A percentile compares a stretch with the other conserved stretches of the same genome.
Evolutionary conservation across 2,113 vertebrate genomes (phyloP).

Genomic region (Percina caprodes): DNA sequence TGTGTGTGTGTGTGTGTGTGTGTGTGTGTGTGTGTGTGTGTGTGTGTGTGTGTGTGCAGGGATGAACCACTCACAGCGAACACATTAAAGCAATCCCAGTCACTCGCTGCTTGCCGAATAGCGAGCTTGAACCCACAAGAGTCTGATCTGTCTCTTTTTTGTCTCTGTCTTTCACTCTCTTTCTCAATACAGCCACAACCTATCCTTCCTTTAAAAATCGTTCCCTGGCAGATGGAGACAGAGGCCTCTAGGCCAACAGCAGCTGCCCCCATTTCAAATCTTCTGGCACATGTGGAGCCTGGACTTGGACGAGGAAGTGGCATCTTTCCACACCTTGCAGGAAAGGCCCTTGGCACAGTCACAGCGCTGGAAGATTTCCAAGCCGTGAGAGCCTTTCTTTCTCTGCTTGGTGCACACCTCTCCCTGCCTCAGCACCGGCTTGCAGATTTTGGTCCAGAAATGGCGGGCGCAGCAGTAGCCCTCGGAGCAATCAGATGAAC

Average conservation of each 20-base stretch:
- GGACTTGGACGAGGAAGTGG: slow-evolving; percentile 95
- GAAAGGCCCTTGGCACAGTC: slow-evolving; percentile 96
- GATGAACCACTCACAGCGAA: slow-evolving; percentile 58
- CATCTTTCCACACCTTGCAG: slow-evolving; percentile 99
- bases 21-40: slow-evolving; percentile 8
- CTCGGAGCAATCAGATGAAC: slow-evolving; percentile 93
- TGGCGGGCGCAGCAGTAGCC: slow-evolving; percentile 95
- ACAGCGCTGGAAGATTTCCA: slow-evolving; percentile 96
- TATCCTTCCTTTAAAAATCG: slow-evolving; percentile 57
- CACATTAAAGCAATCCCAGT: slow-evolving; percentile 67
- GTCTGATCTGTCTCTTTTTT: slow-evolving; percentile 73
- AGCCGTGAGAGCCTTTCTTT: slow-evolving; percentile 93
- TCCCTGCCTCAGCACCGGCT: slow-evolving; percentile 93
- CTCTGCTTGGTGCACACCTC: slow-evolving; percentile 95
- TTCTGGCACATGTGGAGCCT: slow-evolving; percentile 98
- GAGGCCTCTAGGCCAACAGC: slow-evolving; percentile 50
- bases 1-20: slow-evolving; percentile 27
- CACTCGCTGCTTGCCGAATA: slow-evolving; percentile 39
- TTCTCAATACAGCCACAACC: slow-evolving; percentile 69
- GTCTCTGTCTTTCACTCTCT: slow-evolving; percentile 70
- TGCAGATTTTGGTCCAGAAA: slow-evolving; percentile 99
- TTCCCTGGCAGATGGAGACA: slow-evolving; percentile 68
- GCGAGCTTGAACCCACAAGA: slow-evolving; percentile 54
- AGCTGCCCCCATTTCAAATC: slow-evolving; percentile 84
- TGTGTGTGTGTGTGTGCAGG: slow-evolving; percentile 30